Conservation (phyloP, 2,888 invertebrate species). For the Macroteleia sp. region DNA sequence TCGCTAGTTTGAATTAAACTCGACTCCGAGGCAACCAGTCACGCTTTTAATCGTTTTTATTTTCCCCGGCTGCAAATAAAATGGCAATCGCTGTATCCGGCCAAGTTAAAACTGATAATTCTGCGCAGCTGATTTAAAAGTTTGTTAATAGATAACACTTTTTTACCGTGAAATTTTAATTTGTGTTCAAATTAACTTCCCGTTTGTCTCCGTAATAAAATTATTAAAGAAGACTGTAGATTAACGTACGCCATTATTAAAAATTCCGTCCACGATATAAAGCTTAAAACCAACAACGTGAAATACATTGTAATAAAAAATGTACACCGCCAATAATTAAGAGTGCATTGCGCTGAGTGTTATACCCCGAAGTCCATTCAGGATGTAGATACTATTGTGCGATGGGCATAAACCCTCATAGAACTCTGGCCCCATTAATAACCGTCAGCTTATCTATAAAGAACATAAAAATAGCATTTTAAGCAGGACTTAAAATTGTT, state of each 20-base stretch:
- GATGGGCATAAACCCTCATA: slow-evolving; percentile 1
- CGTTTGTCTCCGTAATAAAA: not conserved
- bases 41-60: slow-evolving; percentile 13
- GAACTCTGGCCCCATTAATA: slow-evolving; percentile 39
- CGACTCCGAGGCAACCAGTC: slow-evolving; percentile 30
- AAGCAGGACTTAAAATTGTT: slow-evolving; percentile 35
- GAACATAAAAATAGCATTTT: slow-evolving; percentile 53
- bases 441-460: slow-evolving; percentile 43
- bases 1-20: slow-evolving; percentile 42
- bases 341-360: slow-evolving; percentile 23
- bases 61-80: slow-evolving; percentile 20
- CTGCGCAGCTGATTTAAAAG: slow-evolving; percentile 12
- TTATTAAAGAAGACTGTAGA: not conserved
- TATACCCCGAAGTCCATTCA: slow-evolving; percentile 23
- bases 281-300: slow-evolving; percentile 9
- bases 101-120: slow-evolving; percentile 28
- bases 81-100: not conserved
- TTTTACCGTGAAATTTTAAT: not conserved
- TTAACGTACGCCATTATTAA: not conserved
- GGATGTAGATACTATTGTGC: slow-evolving; percentile 7
- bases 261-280: slow-evolving; percentile 11
- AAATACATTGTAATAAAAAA: slow-evolving; percentile 18
- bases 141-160: slow-evolving; percentile 13
- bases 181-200: not conserved
- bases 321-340: slow-evolving; percentile 35